Conservation (phyloP, 2,888 invertebrate genomes). For the Branchellion lobata region DNA sequence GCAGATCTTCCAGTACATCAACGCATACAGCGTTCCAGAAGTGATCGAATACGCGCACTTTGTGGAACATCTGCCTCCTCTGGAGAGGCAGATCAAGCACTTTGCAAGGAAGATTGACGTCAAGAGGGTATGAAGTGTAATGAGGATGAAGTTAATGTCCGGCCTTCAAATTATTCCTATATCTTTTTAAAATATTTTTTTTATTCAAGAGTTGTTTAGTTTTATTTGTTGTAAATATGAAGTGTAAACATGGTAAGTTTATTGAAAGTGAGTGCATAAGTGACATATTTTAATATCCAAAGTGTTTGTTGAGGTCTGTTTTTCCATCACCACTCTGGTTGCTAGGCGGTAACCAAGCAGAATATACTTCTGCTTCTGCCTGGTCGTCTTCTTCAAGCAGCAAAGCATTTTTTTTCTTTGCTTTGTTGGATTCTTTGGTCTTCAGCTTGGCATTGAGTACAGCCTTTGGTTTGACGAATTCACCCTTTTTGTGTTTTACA, state of each 20-base stretch:
- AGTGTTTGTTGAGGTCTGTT: constrained; percentile 75
- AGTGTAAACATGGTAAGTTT: background rate
- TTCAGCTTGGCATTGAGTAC: background rate
- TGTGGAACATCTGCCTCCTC: constrained; percentile 33
- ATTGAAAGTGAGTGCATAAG: too few species aligned
- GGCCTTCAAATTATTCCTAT: background rate
- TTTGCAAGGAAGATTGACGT: constrained; percentile 34
- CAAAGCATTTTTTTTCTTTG: background rate
- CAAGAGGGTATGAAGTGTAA: constrained; percentile 5
- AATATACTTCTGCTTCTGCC: constrained; percentile 67
- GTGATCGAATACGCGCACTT: constrained; percentile 38
- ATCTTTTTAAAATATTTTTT: background rate
- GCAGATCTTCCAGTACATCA: constrained; percentile 34
- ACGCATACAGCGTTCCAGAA: constrained; percentile 41
- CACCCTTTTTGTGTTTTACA: too few species aligned
- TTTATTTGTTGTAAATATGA: background rate
- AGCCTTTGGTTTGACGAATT: background rate
- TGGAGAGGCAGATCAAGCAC: constrained; percentile 40
- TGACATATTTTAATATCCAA: constrained; percentile 71
- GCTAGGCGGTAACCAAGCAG: constrained; percentile 76
- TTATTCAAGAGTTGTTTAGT: background rate
- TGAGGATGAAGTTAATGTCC: background rate
- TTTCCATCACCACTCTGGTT: constrained; percentile 77
- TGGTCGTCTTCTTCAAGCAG: background rate
- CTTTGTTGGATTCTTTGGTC: background rate